Evolutionary conservation across 2,797 vertebrate species (phyloP).

Genomic region (Pseudochirops cupreus): DNA sequence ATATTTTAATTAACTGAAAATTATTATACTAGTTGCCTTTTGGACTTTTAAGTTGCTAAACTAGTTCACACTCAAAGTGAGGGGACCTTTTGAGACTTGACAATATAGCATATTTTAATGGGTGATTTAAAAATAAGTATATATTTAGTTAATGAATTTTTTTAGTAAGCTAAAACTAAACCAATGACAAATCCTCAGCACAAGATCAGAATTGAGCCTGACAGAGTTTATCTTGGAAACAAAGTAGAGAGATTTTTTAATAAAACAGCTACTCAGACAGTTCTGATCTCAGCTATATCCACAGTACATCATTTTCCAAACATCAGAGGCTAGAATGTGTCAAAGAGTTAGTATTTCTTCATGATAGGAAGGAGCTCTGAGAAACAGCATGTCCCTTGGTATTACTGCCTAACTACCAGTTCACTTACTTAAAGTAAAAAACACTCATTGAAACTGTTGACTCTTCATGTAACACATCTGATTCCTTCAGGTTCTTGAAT

Average conservation of each 20-base stretch:
- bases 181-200: conserved; percentile 7
- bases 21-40: conserved; percentile 44
- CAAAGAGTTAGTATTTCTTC: not conserved
- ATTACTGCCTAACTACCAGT: not conserved
- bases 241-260: not conserved
- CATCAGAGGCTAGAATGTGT: conserved; percentile 5
- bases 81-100: conserved; percentile 7
- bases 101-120: conserved; percentile 1
- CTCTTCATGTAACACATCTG: conserved; percentile 54
- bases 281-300: conserved; percentile 9
- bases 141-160: not conserved
- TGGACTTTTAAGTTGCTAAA: conserved; percentile 18
- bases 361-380: conserved; percentile 15
- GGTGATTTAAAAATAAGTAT: conserved; percentile 6
- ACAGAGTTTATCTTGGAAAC: not conserved
- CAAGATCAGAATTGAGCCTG: not conserved
- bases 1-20: conserved; percentile 53
- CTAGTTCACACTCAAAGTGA: not conserved
- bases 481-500: conserved; percentile 40
- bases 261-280: not conserved
- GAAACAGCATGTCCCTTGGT: not conserved
- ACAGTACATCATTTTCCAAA: conserved; percentile 4
- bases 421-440: conserved; percentile 31
- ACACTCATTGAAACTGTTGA: conserved; percentile 43
- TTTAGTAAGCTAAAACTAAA: conserved; percentile 53